Evolutionary conservation across 2,888 invertebrate genomes (phyloP), one percentile per base, ranked within the genome.

Genomic region (Hermaeophaga mercurialis): DNA sequence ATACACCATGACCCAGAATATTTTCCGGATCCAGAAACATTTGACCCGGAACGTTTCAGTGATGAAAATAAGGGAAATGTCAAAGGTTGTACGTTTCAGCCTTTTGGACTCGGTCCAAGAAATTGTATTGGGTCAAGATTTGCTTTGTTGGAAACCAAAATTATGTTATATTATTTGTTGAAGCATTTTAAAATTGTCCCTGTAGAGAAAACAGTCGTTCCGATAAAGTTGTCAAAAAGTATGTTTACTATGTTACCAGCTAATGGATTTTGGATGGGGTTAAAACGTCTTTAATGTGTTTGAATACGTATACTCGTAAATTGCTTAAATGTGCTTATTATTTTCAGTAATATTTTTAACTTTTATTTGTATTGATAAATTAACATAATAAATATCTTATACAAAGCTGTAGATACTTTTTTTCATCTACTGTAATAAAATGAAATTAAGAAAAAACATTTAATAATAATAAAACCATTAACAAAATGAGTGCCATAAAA

Each of bases 71-170:
- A 75, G 59, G 70, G 72, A 1, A 78, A 77, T 0, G 78, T 82
- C 34, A 68, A 77, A 47, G 79, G 80, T 0, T 80, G 79, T 59
- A 77, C 80, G 0, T 83, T 77, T 59, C 66, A 80, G 69, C 82
- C 83, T 0, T 83, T 83, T 62, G 83, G 84, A 1, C 61, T 73
- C 15, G 84, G 84, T 1, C 83, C 82, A 0, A 77, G 83, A 50
- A 79, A 72, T 62, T 84, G 83, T 22, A 22, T 22, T 22, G 22
- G 22, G 6, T 22, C 22, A 22, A 22, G 22, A 22, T 22, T 22
- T 22, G 76, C 75, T 8, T 48, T 74, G 2, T 44, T 76, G 56
- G 75, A 75, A 64, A 64, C 65, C 0, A 77, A 77, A 65, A 59
- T 66, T 1, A 18, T 75, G 9, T 59, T 73, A 15, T 69, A 70